Conservation (phyloP, 2,797 vertebrate genomes). For the Myotis planiceps region DNA sequence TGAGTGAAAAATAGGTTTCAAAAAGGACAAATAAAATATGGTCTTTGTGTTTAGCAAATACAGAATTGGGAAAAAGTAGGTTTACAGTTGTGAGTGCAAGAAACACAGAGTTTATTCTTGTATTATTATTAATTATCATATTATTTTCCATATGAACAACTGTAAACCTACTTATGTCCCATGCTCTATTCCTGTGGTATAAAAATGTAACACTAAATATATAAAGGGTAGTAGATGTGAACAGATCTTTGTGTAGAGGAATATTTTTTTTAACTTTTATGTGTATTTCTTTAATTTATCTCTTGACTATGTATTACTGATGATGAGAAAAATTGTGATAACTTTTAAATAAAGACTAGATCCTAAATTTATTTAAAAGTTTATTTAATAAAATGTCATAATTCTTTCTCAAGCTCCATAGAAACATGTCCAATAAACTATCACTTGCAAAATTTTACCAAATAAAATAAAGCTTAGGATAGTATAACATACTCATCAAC, state of each 20-base stretch:
- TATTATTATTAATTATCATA: not conserved
- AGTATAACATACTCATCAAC: not conserved
- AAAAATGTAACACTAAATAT: not conserved
- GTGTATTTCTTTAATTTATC: not conserved
- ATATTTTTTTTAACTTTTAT: not conserved
- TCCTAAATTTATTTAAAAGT: not conserved
- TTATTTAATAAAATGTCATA: not conserved
- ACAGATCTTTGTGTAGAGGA: not conserved
- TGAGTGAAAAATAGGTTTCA: not conserved
- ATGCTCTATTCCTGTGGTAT: not conserved
- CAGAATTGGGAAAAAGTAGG: not conserved
- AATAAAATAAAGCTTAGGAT: not conserved
- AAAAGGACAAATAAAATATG: not conserved
- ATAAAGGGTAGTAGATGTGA: not conserved
- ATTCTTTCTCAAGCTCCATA: not conserved
- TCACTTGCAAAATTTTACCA: not conserved
- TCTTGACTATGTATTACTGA: not conserved
- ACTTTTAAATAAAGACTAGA: not conserved
- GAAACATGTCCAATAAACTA: not conserved
- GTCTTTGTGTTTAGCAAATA: not conserved
- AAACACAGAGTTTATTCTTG: not conserved
- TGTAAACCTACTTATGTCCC: not conserved
- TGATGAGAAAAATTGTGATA: not conserved
- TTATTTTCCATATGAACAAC: not conserved
- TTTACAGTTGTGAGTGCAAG: not conserved